Evolutionary conservation across 2,888 invertebrate species (phyloP), one percentile per base, ranked within the genome.

Genomic region (Metopia argyrocephala): DNA sequence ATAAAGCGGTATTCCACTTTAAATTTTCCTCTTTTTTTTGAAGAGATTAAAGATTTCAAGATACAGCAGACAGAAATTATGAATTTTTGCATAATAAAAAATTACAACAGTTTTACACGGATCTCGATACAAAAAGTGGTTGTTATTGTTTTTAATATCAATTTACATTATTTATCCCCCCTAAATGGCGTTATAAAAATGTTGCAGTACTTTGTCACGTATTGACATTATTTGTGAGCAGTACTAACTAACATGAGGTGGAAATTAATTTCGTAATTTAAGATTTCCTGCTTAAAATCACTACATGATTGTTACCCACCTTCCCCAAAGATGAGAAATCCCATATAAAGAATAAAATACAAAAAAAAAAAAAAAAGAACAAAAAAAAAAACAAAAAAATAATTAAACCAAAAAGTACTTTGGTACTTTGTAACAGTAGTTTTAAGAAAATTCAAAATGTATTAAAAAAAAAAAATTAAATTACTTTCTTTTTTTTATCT

Each of bases 31-130:
- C n/a, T 46, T 46, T 20, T 31, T 57, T 50, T n/a, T 25, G 45
- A 12, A 54, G 21, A n/a, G 78, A 74, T 74, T 74, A 70, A 61
- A 78, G 81, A 81, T 81, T 69, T 76, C 2, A 3, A 68, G 81
- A 81, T 81, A 81, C 23, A 66, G 74, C 81, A 81, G 78, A 56
- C 66, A 70, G 21, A 23, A 46, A 18, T 25, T 52, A 54, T 48
- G 18, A 31, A 20, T 28, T 57, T 64, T 78, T 54, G 0, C 56
- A 20, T 59, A 31, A 46, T 54, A 62, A 62, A 64, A 74, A 27
- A 18, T 5, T 3, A 27, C 31, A 21, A 54, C 48, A 28, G 45
- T n/a, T 1, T 12, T 12, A 2, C 31, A 12, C 12, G 7, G 12
- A n/a, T n/a, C n/a, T n/a, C 21, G n/a, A 12, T 27, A 2, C 25